These are phyloP conservation scores for Drosophila pegasa DNA, from an alignment of 2,888 invertebrate species.

Conservation along the genomic window DNA sequence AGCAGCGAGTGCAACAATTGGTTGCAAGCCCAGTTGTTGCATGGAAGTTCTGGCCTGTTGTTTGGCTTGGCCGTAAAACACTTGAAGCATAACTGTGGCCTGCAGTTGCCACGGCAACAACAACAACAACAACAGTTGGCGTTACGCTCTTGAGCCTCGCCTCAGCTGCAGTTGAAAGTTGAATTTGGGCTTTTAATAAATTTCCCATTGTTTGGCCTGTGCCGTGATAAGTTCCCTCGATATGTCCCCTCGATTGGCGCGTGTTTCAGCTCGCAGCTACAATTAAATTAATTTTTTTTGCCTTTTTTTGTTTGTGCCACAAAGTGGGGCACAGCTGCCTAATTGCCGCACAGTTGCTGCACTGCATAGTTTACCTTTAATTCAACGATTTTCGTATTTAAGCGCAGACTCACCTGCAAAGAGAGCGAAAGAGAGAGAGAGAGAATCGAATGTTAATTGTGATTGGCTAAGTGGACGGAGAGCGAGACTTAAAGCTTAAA, in stretches of 20 bases:
- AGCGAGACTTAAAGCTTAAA: conserved; percentile 21
- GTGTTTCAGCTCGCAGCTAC: conserved; percentile 50
- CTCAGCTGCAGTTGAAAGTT: conserved; percentile 62
- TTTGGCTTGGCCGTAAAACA: conserved; percentile 64
- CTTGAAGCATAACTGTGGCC: conserved; percentile 70
- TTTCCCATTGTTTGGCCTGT: conserved; percentile 61
- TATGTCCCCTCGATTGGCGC: conserved; percentile 44
- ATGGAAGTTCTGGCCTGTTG: conserved; percentile 44
- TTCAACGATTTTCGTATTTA: conserved; percentile 61
- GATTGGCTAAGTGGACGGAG: conserved; percentile 29
- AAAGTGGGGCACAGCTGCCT: conserved; percentile 64
- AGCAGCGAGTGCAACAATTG: conserved; percentile 66
- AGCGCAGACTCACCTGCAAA: conserved; percentile 71
- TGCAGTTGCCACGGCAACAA: conserved; percentile 57
- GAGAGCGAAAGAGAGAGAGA: conserved; percentile 33
- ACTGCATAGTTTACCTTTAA: conserved; percentile 60
- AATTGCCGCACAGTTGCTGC: conserved; percentile 36
- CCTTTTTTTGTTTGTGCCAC: conserved; percentile 26
- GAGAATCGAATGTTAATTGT: conserved; percentile 40
- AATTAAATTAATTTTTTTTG: conserved; percentile 1
- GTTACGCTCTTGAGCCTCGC: conserved; percentile 59
- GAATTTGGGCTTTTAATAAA: conserved; percentile 52
- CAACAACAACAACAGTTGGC: conserved; percentile 34
- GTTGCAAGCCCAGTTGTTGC: conserved; percentile 50
- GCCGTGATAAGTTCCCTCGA: conserved; percentile 28